Conservation (phyloP, 2,797 vertebrate species). For the Amblyopsis hoosieri region DNA sequence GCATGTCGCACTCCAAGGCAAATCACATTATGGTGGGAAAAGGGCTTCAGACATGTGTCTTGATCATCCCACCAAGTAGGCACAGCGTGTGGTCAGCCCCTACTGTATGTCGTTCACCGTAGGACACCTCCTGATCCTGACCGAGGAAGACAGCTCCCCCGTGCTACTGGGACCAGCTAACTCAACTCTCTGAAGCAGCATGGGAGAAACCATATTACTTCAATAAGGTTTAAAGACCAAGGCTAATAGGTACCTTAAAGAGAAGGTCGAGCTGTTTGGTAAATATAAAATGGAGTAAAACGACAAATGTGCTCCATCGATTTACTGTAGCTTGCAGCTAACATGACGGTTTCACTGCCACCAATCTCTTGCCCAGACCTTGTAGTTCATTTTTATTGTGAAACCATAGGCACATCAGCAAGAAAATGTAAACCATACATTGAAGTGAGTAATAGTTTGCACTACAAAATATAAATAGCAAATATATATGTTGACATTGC, state of each 20-base stretch:
- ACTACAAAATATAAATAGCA: no score
- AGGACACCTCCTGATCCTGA: background rate
- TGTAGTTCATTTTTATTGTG: background rate
- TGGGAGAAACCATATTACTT: slow-evolving; percentile 12
- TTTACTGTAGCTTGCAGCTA: slow-evolving; percentile 3
- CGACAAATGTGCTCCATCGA: slow-evolving; percentile 5
- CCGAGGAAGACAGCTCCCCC: no score
- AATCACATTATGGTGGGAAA: slow-evolving; percentile 61
- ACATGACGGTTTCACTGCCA: background rate
- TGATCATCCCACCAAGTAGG: slow-evolving; percentile 49
- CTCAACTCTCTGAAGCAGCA: slow-evolving; percentile 2
- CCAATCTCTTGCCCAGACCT: background rate
- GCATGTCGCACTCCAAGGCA: slow-evolving; percentile 55
- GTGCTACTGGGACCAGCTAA: background rate
- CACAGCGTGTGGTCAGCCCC: slow-evolving; percentile 60
- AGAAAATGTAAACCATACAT: no score
- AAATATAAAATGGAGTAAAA: background rate
- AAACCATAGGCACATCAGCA: background rate
- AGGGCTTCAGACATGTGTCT: slow-evolving; percentile 57
- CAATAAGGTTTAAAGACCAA: slow-evolving; percentile 3
- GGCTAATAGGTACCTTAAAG: slow-evolving; percentile 5
- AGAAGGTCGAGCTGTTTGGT: slow-evolving; percentile 25
- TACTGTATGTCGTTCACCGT: slow-evolving; percentile 5
- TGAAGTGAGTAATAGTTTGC: no score
- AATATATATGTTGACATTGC: no score